A percentile compares a stretch with the other conserved stretches of the same genome.
Conservation (phyloP, 2,113 vertebrate genomes). For the Psephotus haematonotus region DNA sequence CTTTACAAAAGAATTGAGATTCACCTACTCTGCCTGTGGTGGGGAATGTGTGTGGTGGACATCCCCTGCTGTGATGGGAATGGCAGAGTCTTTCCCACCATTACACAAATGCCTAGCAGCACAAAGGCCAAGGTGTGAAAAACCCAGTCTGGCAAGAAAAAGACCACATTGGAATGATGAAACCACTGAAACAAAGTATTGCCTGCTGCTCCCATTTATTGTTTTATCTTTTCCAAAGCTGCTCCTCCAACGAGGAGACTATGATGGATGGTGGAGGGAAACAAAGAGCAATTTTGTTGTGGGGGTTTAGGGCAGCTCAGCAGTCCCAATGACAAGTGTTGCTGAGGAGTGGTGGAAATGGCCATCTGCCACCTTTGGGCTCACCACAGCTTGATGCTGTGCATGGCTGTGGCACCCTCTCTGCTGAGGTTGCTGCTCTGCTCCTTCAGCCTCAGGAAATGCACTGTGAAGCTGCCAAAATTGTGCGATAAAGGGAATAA, state of each 20-base stretch:
- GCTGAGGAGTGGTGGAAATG: neutral
- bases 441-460: neutral
- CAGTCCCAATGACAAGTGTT: fast-evolving
- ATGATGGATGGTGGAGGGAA: neutral
- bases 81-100: neutral
- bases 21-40: fast-evolving
- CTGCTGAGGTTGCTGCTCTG: neutral
- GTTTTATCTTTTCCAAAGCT: neutral
- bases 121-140: neutral
- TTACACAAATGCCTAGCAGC: neutral
- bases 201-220: neutral
- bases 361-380: too few species aligned
- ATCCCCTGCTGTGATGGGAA: neutral
- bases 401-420: neutral
- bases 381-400: fast-evolving
- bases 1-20: neutral
- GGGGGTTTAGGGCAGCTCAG: neutral
- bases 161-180: neutral
- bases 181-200: neutral
- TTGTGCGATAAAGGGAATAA: neutral
- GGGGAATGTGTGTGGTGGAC: neutral
- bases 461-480: neutral
- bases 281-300: neutral
- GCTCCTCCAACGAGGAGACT: fast-evolving
- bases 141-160: neutral